Evolutionary conservation across 2,888 invertebrate genomes (phyloP).

Genomic region (Pandemis cinnamomeana): DNA sequence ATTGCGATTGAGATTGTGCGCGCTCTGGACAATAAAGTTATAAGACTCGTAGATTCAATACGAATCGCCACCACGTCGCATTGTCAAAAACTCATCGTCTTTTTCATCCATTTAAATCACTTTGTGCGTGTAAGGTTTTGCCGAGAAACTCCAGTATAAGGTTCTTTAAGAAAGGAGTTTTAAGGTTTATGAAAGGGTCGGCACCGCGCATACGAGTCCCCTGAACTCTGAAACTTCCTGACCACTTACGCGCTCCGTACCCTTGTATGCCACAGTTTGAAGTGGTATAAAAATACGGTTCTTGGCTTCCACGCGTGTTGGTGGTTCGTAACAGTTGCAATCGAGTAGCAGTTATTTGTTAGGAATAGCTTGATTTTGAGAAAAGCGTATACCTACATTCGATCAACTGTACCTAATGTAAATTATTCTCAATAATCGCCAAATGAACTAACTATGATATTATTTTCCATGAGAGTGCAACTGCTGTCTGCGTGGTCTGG

Average conservation of each 20-base stretch:
- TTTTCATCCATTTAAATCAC: background rate
- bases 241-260: no score
- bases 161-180: no score
- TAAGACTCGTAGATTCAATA: background rate
- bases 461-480: background rate
- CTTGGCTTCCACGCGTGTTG: background rate
- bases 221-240: no score
- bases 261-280: no score
- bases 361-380: background rate
- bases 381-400: no score
- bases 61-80: background rate
- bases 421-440: background rate
- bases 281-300: background rate
- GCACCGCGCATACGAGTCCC: no score
- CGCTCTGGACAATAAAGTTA: background rate
- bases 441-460: background rate
- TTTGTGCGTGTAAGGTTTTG: background rate
- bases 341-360: background rate
- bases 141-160: no score
- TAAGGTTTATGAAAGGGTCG: no score
- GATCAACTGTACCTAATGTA: no score
- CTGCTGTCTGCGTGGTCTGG: background rate
- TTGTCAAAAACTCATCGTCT: background rate
- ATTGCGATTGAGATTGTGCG: background rate
- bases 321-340: no score